Evolutionary conservation across 2,888 invertebrate species (phyloP).

Genomic region (Andrena fulva): DNA sequence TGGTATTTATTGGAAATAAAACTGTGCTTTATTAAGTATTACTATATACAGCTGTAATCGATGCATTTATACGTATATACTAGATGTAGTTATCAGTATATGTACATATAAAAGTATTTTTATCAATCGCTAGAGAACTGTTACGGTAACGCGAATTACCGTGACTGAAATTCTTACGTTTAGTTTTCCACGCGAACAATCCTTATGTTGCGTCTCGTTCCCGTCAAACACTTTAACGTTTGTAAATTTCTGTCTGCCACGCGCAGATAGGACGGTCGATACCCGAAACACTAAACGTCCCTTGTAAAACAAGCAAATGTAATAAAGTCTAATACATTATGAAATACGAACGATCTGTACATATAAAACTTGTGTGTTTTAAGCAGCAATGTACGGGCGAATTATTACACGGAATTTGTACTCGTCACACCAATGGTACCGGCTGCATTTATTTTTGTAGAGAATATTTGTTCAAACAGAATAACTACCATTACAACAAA

Average conservation of each 20-base stretch:
- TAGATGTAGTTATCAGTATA: conserved; percentile 13
- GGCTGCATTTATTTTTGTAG: background rate
- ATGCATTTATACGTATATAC: conserved; percentile 16
- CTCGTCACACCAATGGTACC: background rate
- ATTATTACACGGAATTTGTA: conserved; percentile 16
- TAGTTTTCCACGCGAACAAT: background rate
- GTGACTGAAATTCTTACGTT: background rate
- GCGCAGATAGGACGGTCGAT: background rate
- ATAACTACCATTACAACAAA: background rate
- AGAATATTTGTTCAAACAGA: background rate
- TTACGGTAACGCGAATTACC: conserved; percentile 3
- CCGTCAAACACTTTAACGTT: background rate
- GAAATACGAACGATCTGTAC: conserved; percentile 7
- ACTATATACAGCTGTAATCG: conserved; percentile 9
- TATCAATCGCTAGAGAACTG: conserved; percentile 7
- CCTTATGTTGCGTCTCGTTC: background rate
- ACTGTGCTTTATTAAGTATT: conserved; percentile 32
- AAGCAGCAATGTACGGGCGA: background rate
- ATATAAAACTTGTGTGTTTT: conserved; percentile 1
- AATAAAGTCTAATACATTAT: conserved; percentile 9
- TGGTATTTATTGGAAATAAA: conserved; percentile 37
- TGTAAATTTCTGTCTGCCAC: background rate
- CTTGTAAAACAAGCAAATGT: background rate
- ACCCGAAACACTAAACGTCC: background rate
- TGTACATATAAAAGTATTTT: background rate